Base-by-base conservation (phyloP, 2,113 vertebrate genomes). In the Nerophis ophidion region DNA sequence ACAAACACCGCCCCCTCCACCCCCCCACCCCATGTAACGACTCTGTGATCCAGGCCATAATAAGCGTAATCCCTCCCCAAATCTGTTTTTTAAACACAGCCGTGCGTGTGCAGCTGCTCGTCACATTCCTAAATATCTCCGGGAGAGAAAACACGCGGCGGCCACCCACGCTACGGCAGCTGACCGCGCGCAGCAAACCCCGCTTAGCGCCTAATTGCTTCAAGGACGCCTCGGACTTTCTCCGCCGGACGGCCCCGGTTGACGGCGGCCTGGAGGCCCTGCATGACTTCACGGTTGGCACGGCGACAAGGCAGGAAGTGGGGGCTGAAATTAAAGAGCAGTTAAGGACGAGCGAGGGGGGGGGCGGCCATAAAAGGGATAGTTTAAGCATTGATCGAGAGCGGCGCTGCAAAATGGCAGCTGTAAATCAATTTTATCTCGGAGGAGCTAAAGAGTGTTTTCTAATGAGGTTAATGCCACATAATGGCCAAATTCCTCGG, bases 401-500 rank as follows among this genome's bases (percentile, higher is more conserved):
- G 85, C 85, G 86, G 82, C 87, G 88, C 84, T 89, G 86, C 86
- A 90, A 53, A 91, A 90, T 90, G 90, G 90, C 89, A 90, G 88
- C 89, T 89, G 89, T 91, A 91, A 91, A 91, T 91, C 90, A 91
- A 90, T 91, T 91, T 91, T 89, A 90, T 91, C 90, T 91, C 79
- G 75, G 85, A 90, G 86, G 83, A 85, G 89, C 87, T 91, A 89
- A 90, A 90, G 89, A 91, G 88, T 91, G 90, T 91, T 91, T 91
- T 90, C 89, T 91, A 90, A 91, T 91, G 90, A 91, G 90, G 88
- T 91, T 91, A 91, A 90, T 91, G 88, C 85, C 90, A 89, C 88
- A 87, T 91, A 91, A 91, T 91, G 88, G 89, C 89, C 88, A 88
- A 87, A 91, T 90, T 89, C 85, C 81, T 84, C 83, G 80, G 87